These are phyloP conservation scores for Microplitis mediator DNA, from an alignment of 1,140 invertebrate species.

Conservation along the genomic window DNA sequence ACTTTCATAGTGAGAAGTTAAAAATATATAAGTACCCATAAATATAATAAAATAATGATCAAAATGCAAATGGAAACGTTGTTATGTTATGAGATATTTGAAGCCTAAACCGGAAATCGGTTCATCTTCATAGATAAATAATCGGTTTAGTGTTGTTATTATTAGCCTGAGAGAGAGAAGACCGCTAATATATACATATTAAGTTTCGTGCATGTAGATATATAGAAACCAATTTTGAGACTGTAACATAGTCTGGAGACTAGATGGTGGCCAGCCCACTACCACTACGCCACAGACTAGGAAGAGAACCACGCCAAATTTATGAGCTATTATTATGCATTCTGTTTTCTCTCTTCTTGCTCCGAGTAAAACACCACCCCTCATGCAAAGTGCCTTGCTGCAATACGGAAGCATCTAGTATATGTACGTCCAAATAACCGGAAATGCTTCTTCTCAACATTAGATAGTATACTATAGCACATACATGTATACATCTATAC, in stretches of 20 bases:
- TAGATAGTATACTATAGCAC: not conserved
- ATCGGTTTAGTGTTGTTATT: too few species aligned
- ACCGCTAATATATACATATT: too few species aligned
- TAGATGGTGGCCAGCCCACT: slow-evolving; percentile 23
- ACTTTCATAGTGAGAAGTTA: too few species aligned
- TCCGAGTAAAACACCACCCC: not conserved
- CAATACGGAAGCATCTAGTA: not conserved
- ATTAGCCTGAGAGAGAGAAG: too few species aligned
- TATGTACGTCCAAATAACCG: slow-evolving; percentile 5
- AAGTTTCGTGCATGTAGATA: too few species aligned
- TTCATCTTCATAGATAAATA: too few species aligned
- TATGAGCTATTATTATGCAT: slow-evolving; percentile 52
- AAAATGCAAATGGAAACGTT: too few species aligned
- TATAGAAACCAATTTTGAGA: slow-evolving; percentile 24
- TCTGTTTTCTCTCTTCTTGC: slow-evolving; percentile 38
- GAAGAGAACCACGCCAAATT: slow-evolving; percentile 40
- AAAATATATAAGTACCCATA: too few species aligned
- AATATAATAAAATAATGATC: too few species aligned
- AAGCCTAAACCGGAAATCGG: too few species aligned
- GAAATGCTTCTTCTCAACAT: slow-evolving; percentile 18
- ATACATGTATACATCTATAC: not conserved
- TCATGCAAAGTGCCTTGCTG: not conserved
- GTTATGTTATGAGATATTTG: too few species aligned
- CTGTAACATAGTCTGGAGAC: slow-evolving; percentile 31
- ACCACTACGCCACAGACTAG: slow-evolving; percentile 22